Percentiles rank a stretch among this genome's conserved stretches.
Conservation (phyloP, 2,113 vertebrate genomes). For the Pachycephala philippinensis region DNA sequence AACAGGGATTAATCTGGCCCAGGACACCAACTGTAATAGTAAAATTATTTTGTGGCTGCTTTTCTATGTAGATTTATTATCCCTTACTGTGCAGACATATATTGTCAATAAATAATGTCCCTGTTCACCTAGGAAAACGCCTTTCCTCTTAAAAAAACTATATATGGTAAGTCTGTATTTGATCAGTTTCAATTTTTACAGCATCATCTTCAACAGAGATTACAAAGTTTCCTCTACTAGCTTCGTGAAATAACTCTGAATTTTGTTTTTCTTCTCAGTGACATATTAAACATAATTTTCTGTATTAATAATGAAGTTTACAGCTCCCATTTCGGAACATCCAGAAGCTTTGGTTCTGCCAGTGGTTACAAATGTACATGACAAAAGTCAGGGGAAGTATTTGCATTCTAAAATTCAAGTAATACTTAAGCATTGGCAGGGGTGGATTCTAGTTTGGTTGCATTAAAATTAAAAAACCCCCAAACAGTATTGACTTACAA, state of each 20-base stretch:
- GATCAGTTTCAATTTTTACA: neutral
- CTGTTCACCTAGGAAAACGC: neutral
- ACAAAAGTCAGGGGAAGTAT: neutral
- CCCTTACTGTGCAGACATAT: neutral
- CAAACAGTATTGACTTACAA: neutral
- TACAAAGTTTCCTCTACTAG: neutral
- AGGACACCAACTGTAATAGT: neutral
- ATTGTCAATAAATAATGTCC: slow-evolving; percentile 11
- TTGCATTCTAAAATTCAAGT: neutral
- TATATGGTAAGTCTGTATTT: neutral
- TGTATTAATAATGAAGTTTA: neutral
- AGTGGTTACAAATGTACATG: neutral
- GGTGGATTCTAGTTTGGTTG: neutral
- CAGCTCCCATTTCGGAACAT: neutral
- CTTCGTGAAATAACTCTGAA: neutral
- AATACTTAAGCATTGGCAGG: neutral
- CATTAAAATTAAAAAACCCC: neutral
- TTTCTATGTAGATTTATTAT: slow-evolving; percentile 41
- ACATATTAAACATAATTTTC: neutral
- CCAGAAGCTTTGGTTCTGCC: neutral
- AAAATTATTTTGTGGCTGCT: slow-evolving; percentile 25
- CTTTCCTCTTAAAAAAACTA: neutral
- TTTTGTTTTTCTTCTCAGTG: neutral
- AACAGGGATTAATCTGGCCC: neutral
- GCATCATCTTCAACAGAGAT: neutral